Conservation (phyloP, 2,113 vertebrate genomes). For the Megaceryle maxima region DNA sequence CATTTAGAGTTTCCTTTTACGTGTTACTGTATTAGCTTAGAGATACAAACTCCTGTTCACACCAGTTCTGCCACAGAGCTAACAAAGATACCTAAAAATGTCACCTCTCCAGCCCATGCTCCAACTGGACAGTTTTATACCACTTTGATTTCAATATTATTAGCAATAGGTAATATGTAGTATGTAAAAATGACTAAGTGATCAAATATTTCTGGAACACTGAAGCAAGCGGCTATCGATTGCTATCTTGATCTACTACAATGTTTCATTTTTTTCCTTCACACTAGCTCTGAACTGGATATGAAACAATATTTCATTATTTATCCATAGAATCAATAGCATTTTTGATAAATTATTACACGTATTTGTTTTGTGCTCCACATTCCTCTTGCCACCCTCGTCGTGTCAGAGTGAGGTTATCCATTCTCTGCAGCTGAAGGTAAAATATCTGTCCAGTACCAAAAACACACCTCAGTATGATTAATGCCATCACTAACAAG, state of each 20-base stretch:
- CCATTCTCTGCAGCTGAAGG: neutral
- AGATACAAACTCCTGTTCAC: neutral
- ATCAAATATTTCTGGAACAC: neutral
- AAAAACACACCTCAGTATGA: constrained; percentile 4
- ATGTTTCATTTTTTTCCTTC: neutral
- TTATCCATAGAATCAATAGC: neutral
- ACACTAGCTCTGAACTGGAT: neutral
- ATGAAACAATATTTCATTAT: neutral
- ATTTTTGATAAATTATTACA: constrained; percentile 7
- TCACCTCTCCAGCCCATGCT: neutral
- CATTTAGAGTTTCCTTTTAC: neutral
- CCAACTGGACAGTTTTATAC: neutral
- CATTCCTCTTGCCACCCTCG: constrained; percentile 28
- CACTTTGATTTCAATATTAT: neutral
- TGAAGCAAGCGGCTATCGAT: neutral
- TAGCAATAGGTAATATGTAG: neutral
- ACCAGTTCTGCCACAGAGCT: neutral
- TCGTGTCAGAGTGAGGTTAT: neutral
- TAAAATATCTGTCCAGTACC: neutral
- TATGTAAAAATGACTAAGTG: neutral
- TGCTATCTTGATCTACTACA: neutral
- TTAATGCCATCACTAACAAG: neutral
- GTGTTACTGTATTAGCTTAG: neutral
- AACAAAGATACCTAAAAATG: neutral
- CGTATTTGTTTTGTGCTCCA: neutral